Evolutionary conservation across 1,140 invertebrate species (phyloP).

Genomic region (Sitophilus oryzae): DNA sequence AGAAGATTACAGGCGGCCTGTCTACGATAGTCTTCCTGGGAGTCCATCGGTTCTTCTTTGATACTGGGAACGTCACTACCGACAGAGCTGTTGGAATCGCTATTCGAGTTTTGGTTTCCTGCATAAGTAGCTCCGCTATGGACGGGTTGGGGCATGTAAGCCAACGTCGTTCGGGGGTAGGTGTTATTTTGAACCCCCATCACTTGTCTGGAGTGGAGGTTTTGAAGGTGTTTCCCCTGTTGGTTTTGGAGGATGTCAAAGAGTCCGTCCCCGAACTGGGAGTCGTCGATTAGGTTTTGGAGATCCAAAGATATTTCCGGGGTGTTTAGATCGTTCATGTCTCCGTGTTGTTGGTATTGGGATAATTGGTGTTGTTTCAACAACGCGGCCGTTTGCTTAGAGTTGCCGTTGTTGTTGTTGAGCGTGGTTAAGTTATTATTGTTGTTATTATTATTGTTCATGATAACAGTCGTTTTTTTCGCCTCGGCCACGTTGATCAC

Average conservation of each 20-base stretch:
- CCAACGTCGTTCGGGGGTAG: slow-evolving; percentile 62
- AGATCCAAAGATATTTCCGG: slow-evolving; percentile 85
- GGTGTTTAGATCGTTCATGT: slow-evolving; percentile 79
- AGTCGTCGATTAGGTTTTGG: slow-evolving; percentile 81
- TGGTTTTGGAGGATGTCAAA: slow-evolving; percentile 72
- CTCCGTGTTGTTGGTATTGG: slow-evolving; percentile 64
- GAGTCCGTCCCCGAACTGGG: slow-evolving; percentile 75
- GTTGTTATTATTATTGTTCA: slow-evolving; percentile 43
- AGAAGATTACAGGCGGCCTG: slow-evolving; percentile 44
- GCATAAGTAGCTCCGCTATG: slow-evolving; percentile 73
- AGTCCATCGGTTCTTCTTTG: slow-evolving; percentile 77
- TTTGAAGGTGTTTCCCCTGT: slow-evolving; percentile 47
- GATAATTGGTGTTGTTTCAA: slow-evolving; percentile 49
- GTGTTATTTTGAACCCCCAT: slow-evolving; percentile 43
- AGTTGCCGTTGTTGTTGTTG: slow-evolving; percentile 43
- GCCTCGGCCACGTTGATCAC: slow-evolving; percentile 35
- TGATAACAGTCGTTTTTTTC: slow-evolving; percentile 42
- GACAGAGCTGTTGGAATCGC: slow-evolving; percentile 50
- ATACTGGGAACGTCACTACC: slow-evolving; percentile 62
- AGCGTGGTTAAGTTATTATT: slow-evolving; percentile 41
- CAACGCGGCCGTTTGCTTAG: slow-evolving; percentile 41
- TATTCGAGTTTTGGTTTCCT: slow-evolving; percentile 37
- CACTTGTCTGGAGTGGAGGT: slow-evolving; percentile 45
- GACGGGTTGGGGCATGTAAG: slow-evolving; percentile 86
- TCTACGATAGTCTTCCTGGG: slow-evolving; percentile 61